Evolutionary conservation across 2,113 vertebrate genomes (phyloP).

Genomic region (Cyprichromis sp.): DNA sequence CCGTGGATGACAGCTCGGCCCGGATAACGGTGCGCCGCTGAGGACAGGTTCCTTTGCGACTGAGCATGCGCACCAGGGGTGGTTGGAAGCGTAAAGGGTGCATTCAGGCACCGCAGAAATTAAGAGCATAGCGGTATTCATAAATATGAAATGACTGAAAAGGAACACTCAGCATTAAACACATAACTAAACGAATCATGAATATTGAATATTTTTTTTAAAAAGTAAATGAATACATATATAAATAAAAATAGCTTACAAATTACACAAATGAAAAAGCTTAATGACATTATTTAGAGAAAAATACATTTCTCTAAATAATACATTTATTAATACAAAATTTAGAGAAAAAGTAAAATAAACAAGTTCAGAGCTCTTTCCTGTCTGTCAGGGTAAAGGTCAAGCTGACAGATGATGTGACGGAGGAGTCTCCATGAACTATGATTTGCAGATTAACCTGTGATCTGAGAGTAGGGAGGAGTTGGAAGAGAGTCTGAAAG

Average conservation of each 20-base stretch:
- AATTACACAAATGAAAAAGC: not conserved
- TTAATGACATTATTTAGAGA: not conserved
- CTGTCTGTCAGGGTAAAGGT: not conserved
- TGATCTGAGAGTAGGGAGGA: not conserved
- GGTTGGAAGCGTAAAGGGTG: not conserved
- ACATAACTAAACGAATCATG: not conserved
- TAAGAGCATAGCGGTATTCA: not conserved
- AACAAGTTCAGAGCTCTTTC: not conserved
- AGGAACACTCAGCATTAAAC: not conserved
- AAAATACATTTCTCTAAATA: not conserved
- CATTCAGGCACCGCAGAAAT: not conserved
- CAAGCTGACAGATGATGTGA: not conserved
- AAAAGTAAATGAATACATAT: not conserved
- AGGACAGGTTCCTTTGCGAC: not conserved
- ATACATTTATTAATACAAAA: not conserved
- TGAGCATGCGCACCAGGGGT: slow-evolving; percentile 6
- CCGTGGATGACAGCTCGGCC: slow-evolving; percentile 16
- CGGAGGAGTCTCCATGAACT: not conserved
- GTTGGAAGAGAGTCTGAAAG: rapidly evolving
- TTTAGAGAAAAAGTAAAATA: not conserved
- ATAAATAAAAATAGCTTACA: not conserved
- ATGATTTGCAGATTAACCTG: not conserved
- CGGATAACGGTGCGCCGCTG: not conserved
- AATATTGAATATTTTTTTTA: rapidly evolving
- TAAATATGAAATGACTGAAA: not conserved